phyloP scores from a whole-genome alignment of 2,113 vertebrate species.

The Callochromis pleurospilus region DNA sequence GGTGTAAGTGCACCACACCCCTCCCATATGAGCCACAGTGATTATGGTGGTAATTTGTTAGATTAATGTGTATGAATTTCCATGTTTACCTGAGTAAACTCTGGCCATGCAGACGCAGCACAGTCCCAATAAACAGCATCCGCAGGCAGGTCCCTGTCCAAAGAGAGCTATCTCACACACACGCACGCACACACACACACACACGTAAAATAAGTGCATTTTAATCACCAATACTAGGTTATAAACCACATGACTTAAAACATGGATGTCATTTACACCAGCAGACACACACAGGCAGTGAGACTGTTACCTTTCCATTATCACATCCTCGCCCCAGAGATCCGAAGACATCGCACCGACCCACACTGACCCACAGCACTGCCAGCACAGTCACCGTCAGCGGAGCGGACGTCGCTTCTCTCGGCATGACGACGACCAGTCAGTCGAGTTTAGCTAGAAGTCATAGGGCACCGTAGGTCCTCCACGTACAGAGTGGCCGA shows the following conservation, averaged over 20 bases:
- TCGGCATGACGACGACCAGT: not conserved
- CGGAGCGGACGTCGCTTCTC: not conserved
- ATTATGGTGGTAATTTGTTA: not conserved
- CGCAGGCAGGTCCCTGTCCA: constrained; percentile 33
- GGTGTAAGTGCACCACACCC: not conserved
- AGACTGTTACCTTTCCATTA: constrained; percentile 39
- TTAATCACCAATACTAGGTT: not conserved
- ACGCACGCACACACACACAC: not conserved
- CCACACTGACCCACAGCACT: constrained; percentile 25
- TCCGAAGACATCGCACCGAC: not conserved
- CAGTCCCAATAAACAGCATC: constrained; percentile 5
- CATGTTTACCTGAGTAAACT: constrained; percentile 37
- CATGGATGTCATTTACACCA: not conserved
- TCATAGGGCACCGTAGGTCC: not conserved
- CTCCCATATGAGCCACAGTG: not conserved
- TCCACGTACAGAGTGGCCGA: not conserved
- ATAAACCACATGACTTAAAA: not conserved
- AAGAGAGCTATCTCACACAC: constrained; percentile 9
- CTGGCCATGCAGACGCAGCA: not conserved
- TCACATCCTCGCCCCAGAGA: constrained; percentile 25
- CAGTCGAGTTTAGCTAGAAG: not conserved
- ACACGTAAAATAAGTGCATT: not conserved
- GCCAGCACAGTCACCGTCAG: constrained; percentile 15
- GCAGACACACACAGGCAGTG: not conserved
- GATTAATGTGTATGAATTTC: not conserved